These are phyloP conservation scores for Trichosurus vulpecula DNA, from an alignment of 2,797 vertebrate species.

Conservation along the genomic window DNA sequence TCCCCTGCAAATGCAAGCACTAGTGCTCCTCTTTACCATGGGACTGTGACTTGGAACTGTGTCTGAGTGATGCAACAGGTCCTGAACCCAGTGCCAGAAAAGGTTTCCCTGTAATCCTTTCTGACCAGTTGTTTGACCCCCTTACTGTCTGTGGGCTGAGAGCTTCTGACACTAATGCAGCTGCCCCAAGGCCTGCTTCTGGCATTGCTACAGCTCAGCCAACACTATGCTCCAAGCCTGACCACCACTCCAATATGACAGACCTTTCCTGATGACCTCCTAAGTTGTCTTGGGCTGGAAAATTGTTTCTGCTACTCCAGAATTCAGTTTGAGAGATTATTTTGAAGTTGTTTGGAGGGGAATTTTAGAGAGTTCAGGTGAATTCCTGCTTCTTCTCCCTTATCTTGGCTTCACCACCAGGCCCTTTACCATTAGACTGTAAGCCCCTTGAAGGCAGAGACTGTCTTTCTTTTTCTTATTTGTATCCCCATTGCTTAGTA, in stretches of 20 bases:
- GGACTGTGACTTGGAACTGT: too few species aligned
- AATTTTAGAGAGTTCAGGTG: neutral
- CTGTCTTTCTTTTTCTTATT: too few species aligned
- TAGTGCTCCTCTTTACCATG: neutral
- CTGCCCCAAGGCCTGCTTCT: neutral
- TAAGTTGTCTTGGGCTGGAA: neutral
- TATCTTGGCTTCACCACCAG: too few species aligned
- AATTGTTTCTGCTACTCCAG: too few species aligned
- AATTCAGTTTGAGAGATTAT: neutral
- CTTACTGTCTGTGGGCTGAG: too few species aligned
- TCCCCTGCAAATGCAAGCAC: neutral
- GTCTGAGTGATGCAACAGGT: neutral
- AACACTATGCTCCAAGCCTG: neutral
- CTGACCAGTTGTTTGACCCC: too few species aligned
- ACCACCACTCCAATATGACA: neutral
- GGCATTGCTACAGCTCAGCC: neutral
- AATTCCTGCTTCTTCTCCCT: neutral
- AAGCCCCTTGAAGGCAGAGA: neutral
- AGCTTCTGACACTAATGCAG: neutral
- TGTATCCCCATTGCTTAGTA: neutral
- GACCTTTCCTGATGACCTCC: neutral
- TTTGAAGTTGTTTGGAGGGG: neutral
- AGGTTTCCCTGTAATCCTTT: too few species aligned
- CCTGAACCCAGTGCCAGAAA: neutral
- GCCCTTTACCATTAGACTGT: neutral